phyloP scores from a whole-genome alignment of 2,888 invertebrate genomes.

The Ethmia dodecea region DNA sequence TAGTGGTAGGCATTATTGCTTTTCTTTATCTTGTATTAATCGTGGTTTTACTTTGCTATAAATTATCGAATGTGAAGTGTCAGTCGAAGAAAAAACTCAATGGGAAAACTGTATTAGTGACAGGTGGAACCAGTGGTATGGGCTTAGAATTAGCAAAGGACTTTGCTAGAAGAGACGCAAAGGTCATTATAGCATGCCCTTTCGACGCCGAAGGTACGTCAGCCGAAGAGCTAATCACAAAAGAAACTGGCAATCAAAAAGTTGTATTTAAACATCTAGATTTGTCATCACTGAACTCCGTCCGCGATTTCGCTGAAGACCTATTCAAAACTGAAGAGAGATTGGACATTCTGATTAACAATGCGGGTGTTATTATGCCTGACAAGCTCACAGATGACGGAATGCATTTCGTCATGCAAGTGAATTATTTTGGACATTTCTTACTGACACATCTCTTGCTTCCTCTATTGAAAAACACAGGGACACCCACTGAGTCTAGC shows the following conservation, averaged over 20 bases:
- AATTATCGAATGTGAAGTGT: slow-evolving; percentile 30
- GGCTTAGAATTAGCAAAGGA: slow-evolving; percentile 34
- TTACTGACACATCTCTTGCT: slow-evolving; percentile 57
- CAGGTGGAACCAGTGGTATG: slow-evolving; percentile 38
- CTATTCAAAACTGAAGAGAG: slow-evolving; percentile 81
- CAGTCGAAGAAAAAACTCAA: slow-evolving; percentile 30
- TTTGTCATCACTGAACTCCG: slow-evolving; percentile 82
- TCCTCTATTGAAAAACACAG: slow-evolving; percentile 29
- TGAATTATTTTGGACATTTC: slow-evolving; percentile 93
- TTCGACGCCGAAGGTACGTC: slow-evolving; percentile 29
- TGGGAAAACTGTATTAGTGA: slow-evolving; percentile 32
- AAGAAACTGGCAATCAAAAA: slow-evolving; percentile 79
- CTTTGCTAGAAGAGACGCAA: slow-evolving; percentile 33
- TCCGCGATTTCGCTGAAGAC: slow-evolving; percentile 87
- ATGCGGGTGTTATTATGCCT: slow-evolving; percentile 85
- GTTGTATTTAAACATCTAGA: slow-evolving; percentile 82
- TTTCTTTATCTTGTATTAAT: too few species aligned
- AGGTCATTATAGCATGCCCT: slow-evolving; percentile 36
- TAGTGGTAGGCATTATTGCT: too few species aligned
- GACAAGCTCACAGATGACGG: slow-evolving; percentile 83
- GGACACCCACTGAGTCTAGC: slow-evolving; percentile 20
- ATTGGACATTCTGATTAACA: slow-evolving; percentile 88
- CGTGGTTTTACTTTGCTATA: too few species aligned
- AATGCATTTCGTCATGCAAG: slow-evolving; percentile 89
- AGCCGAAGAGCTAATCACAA: slow-evolving; percentile 74